Base-by-base conservation (phyloP, 1,140 invertebrate genomes). In the Sarcophaga peregrina region DNA sequence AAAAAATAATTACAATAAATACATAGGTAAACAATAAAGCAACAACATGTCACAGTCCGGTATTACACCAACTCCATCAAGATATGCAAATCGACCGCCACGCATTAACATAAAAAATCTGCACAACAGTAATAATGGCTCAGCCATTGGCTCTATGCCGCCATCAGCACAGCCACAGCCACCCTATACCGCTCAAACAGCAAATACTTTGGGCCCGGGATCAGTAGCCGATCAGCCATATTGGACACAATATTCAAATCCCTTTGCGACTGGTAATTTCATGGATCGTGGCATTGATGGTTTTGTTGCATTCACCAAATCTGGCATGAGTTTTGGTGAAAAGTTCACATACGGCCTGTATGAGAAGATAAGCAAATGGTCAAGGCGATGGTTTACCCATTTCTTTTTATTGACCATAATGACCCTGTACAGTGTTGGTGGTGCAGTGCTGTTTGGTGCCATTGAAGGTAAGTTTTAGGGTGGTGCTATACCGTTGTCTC, bases 361-460 rank as follows among this genome's bases (percentile, higher is more conserved):
- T 86, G 94, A 94, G 83, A 96, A 95, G 91, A 90, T 96, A 68
- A 94, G 94, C 87, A 91, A 93, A 13, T 94, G 94, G 92, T 97
- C 95, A 1, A 94, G 93, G 85, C 93, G 93, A 84, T 97, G 96
- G 96, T 97, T 97, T 89, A 97, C 96, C 9, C 96, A 97, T 91
- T 93, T 96, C 52, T 96, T 97, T 89, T 92, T 97, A 82, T 93
- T 95, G 85, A 86, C 95, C 81, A 93, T 97, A 84, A 93, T 97
- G 48, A 91, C 94, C 46, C 90, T 94, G 8, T 97, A 97, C 89
- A 97, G 94, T 84, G 90, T 95, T 45, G 93, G 95, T 0, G 96
- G 96, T 45, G 96, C 96, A 0, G 90, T 94, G 54, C 91, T 96
- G 10, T 97, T 97, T 88, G 91, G 94, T 25, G 91, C 93, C 25